Evolutionary conservation across 2,113 vertebrate species (phyloP).

Genomic region (Oncorhynchus clarkii): DNA sequence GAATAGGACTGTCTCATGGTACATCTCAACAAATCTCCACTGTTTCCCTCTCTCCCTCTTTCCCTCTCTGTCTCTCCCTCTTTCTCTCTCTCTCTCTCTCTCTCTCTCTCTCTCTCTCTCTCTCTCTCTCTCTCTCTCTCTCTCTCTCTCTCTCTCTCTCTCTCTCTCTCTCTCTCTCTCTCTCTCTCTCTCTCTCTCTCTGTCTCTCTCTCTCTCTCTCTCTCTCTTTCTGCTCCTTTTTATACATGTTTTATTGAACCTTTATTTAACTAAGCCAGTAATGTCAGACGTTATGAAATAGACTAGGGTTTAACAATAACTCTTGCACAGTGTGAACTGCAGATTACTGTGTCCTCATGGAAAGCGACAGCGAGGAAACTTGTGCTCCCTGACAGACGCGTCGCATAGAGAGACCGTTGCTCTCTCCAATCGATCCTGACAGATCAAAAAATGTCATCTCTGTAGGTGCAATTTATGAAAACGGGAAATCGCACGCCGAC

Average conservation of each 20-base stretch:
- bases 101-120: no score
- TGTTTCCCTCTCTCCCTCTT: no score
- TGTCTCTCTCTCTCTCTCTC: no score
- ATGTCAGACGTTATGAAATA: background rate
- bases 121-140: accelerated
- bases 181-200: no score
- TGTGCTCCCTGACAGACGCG: slow-evolving; percentile 56
- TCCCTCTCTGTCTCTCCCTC: no score
- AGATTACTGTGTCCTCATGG: slow-evolving; percentile 55
- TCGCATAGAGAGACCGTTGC: slow-evolving; percentile 45
- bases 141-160: no score
- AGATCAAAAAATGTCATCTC: slow-evolving; percentile 53
- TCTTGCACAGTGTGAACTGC: slow-evolving; percentile 24
- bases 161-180: no score
- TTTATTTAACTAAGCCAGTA: background rate
- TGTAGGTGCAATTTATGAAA: slow-evolving; percentile 54
- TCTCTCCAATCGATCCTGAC: slow-evolving; percentile 52
- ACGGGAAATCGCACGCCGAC: slow-evolving; percentile 17
- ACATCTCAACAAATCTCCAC: no score
- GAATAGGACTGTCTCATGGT: no score
- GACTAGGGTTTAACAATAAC: slow-evolving; percentile 50
- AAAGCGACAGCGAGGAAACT: slow-evolving; percentile 50
- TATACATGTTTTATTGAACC: no score
- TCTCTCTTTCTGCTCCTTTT: no score
- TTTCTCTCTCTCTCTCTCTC: no score